These are phyloP conservation scores for Adelges cooleyi DNA, from an alignment of 1,140 invertebrate species.

Conservation along the genomic window DNA sequence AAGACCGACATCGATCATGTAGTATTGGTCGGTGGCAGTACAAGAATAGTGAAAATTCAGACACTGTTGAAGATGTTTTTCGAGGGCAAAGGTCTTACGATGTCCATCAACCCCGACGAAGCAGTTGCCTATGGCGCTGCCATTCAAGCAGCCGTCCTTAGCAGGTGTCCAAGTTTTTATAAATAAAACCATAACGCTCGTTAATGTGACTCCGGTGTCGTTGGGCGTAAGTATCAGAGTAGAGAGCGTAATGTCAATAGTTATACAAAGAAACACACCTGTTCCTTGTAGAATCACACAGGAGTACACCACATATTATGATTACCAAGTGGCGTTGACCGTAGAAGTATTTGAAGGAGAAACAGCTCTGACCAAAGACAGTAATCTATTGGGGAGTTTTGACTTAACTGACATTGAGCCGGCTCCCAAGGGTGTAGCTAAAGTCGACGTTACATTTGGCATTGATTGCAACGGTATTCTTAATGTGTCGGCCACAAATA, in stretches of 20 bases:
- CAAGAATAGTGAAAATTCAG: slow-evolving; percentile 47
- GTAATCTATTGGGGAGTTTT: slow-evolving; percentile 78
- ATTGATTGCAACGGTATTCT: slow-evolving; percentile 55
- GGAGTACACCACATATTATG: slow-evolving; percentile 91
- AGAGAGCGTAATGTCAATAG: slow-evolving; percentile 75
- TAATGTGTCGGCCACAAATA: slow-evolving; percentile 79
- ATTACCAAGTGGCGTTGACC: slow-evolving; percentile 93
- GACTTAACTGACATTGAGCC: slow-evolving; percentile 87
- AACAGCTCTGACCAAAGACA: slow-evolving; percentile 64
- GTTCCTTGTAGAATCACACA: slow-evolving; percentile 93
- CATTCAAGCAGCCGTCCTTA: slow-evolving; percentile 60
- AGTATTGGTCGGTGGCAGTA: slow-evolving; percentile 59
- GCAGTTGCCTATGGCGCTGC: slow-evolving; percentile 59
- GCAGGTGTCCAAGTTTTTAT: slow-evolving; percentile 35
- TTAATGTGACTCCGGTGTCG: slow-evolving; percentile 44
- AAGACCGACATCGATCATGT: slow-evolving; percentile 55
- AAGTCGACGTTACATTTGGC: slow-evolving; percentile 86
- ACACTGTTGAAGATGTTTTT: slow-evolving; percentile 46
- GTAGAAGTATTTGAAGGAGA: slow-evolving; percentile 73
- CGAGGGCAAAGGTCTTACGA: slow-evolving; percentile 52
- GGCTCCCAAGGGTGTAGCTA: slow-evolving; percentile 82
- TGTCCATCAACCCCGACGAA: slow-evolving; percentile 70
- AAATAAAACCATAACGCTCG: slow-evolving; percentile 44
- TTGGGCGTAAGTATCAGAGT: slow-evolving; percentile 51
- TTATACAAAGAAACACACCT: slow-evolving; percentile 86